Conservation (phyloP, 2,113 vertebrate species). For the Nanorana parkeri region DNA sequence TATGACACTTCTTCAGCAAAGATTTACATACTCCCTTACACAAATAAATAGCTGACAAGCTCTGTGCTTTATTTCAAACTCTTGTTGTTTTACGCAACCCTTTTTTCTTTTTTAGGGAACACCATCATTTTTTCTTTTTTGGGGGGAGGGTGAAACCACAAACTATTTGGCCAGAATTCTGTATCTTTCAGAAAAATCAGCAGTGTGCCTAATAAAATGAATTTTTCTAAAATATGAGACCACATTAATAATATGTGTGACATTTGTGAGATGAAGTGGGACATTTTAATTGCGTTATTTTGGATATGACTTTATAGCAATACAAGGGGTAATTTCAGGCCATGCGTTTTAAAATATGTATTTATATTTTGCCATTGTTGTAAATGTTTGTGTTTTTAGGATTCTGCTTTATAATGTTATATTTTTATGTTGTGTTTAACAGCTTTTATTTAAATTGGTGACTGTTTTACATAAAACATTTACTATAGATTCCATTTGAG, state of each 20-base stretch:
- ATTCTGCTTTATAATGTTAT: too few species aligned
- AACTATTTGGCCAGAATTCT: constrained; percentile 27
- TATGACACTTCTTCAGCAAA: neutral
- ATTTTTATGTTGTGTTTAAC: too few species aligned
- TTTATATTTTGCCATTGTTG: constrained; percentile 2
- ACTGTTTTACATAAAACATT: constrained; percentile 6
- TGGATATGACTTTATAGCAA: constrained; percentile 8
- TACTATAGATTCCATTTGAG: neutral
- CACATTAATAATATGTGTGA: constrained; percentile 29
- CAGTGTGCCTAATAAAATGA: constrained; percentile 27
- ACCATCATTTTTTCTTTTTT: neutral
- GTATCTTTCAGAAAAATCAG: constrained; percentile 32
- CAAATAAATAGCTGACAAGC: constrained; percentile 6
- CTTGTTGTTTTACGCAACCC: constrained; percentile 45
- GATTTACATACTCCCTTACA: neutral
- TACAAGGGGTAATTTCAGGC: constrained; percentile 18
- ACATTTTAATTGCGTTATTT: constrained; percentile 42
- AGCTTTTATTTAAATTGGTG: neutral
- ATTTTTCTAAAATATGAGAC: constrained; percentile 30
- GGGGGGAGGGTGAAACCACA: constrained; percentile 30
- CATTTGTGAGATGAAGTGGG: constrained; percentile 22
- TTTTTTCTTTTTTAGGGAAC: constrained; percentile 47
- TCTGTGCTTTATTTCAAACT: constrained; percentile 18
- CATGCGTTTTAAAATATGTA: constrained; percentile 7
- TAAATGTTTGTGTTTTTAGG: too few species aligned